A percentile compares a stretch with the other conserved stretches of the same genome.
Conservation (phyloP, 2,797 vertebrate genomes). For the Poeciliopsis turneri region DNA sequence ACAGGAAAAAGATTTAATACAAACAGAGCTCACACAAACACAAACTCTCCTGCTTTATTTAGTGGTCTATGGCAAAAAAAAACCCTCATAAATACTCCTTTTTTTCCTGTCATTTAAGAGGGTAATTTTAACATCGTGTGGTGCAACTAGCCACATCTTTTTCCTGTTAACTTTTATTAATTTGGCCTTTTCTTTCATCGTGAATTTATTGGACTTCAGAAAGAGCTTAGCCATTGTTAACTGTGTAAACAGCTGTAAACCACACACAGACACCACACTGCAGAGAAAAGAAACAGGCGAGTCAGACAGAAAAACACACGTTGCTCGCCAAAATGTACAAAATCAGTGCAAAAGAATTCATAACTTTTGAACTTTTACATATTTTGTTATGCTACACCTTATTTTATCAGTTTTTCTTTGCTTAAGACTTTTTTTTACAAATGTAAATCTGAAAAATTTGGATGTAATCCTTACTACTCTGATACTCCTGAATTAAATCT, state of each 20-base stretch:
- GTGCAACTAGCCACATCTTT: slow-evolving; percentile 68
- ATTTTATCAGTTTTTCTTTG: background rate
- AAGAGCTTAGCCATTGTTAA: slow-evolving; percentile 65
- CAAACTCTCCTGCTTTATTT: slow-evolving; percentile 28
- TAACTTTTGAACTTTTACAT: background rate
- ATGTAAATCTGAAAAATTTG: background rate
- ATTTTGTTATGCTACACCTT: background rate
- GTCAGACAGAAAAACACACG: slow-evolving; percentile 12
- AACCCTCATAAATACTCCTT: slow-evolving; percentile 45
- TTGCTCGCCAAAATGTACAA: background rate
- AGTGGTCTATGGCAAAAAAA: slow-evolving; percentile 28
- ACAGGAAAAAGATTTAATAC: slow-evolving; percentile 9
- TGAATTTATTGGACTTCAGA: slow-evolving; percentile 59
- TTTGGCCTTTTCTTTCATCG: slow-evolving; percentile 74
- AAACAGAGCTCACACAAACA: slow-evolving; percentile 21
- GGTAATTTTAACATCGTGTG: slow-evolving; percentile 45
- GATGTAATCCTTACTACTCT: background rate
- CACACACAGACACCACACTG: slow-evolving; percentile 51
- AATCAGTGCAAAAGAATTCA: background rate
- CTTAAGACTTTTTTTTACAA: background rate
- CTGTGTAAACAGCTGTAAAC: slow-evolving; percentile 69
- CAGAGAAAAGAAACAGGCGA: slow-evolving; percentile 25
- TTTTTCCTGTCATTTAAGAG: slow-evolving; percentile 56
- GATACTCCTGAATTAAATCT: background rate
- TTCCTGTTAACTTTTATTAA: slow-evolving; percentile 75